A percentile compares a stretch with the other conserved stretches of the same genome.
phyloP scores from a whole-genome alignment of 2,888 invertebrate species.

The Brachyopa scutellaris region DNA sequence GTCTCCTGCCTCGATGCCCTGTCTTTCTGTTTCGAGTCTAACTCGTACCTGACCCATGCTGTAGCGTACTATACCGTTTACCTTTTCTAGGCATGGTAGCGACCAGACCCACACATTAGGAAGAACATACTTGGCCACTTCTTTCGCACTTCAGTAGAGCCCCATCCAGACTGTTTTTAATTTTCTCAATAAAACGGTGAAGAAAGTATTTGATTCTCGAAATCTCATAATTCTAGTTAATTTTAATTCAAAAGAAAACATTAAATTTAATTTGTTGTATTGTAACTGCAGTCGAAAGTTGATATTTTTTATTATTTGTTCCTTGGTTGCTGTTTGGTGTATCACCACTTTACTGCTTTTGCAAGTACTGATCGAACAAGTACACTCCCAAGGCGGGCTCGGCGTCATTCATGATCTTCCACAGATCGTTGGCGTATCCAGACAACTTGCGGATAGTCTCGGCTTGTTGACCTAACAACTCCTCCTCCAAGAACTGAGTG shows the following conservation, averaged over 20 bases:
- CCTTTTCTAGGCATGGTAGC: no score
- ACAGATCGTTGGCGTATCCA: slow-evolving; percentile 89
- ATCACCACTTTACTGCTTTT: slow-evolving; percentile 78
- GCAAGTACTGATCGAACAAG: slow-evolving; percentile 87
- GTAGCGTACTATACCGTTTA: no score
- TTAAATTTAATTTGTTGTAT: slow-evolving; percentile 31
- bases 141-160: no score
- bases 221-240: not conserved
- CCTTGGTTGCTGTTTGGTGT: not conserved
- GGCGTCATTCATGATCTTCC: slow-evolving; percentile 84
- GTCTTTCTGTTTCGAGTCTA: no score
- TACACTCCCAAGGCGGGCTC: slow-evolving; percentile 84
- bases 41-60: no score
- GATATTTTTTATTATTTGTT: not conserved
- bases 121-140: slow-evolving; percentile 14
- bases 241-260: slow-evolving; percentile 9
- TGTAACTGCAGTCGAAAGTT: slow-evolving; percentile 36
- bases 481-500: slow-evolving; percentile 89
- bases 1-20: no score
- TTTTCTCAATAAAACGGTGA: no score
- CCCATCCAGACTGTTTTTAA: no score
- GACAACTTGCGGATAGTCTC: slow-evolving; percentile 87
- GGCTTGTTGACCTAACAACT: slow-evolving; percentile 88
- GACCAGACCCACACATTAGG: no score
- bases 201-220: slow-evolving; percentile 29